phyloP scores from a whole-genome alignment of 2,797 vertebrate species.

The Cryptoblepharus egeriae region DNA sequence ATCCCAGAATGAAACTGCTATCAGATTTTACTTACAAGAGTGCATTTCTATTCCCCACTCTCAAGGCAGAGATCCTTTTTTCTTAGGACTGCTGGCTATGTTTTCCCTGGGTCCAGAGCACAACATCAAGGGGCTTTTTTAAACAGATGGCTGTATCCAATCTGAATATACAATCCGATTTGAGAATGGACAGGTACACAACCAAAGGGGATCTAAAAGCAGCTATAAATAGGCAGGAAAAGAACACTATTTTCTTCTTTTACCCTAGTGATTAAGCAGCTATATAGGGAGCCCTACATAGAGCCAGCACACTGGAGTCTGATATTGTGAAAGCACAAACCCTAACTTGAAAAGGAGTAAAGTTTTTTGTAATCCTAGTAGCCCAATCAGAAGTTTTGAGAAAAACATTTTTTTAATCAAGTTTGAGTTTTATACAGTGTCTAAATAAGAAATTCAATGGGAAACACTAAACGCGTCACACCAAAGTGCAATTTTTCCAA shows the following conservation, averaged over 20 bases:
- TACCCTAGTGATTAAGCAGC: not conserved
- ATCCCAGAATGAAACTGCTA: not conserved
- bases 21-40: not conserved
- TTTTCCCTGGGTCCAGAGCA: not conserved
- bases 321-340: not conserved
- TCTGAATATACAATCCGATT: not conserved
- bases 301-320: not conserved
- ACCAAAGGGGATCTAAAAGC: too few relatives aligned
- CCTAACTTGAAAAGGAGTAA: not conserved
- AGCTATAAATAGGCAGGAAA: too few relatives aligned
- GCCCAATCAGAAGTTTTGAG: not conserved
- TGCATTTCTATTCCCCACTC: not conserved
- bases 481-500: not conserved
- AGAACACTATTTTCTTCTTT: not conserved
- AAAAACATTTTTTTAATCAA: conserved; percentile 22
- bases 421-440: conserved; percentile 11
- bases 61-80: not conserved
- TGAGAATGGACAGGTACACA: not conserved
- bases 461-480: conserved; percentile 7
- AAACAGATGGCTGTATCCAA: not conserved
- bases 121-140: not conserved
- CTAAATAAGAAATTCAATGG: not conserved
- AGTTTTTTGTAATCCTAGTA: not conserved
- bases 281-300: not conserved
- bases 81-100: not conserved